These are phyloP conservation scores for Bellardia pandia DNA, from an alignment of 2,888 invertebrate species.

Conservation along the genomic window DNA sequence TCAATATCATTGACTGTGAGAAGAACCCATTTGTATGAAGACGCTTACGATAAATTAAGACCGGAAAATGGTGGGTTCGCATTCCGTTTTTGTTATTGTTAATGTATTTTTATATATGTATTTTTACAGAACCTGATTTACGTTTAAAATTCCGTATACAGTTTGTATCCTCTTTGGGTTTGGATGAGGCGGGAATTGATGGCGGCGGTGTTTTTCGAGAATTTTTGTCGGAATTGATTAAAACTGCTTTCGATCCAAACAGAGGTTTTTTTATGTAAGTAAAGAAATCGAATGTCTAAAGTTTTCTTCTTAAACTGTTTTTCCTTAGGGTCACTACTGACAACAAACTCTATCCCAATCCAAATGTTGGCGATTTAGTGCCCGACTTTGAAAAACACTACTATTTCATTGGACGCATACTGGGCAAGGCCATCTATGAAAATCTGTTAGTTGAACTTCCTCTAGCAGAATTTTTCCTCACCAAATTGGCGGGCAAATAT, in stretches of 20 bases:
- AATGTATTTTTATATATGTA: conserved; percentile 81
- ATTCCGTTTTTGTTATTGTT: background rate
- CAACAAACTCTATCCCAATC: conserved; percentile 97
- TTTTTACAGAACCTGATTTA: conserved; percentile 91
- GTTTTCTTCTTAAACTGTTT: background rate
- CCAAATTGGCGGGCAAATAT: conserved; percentile 91
- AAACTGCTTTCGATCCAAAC: conserved; percentile 98
- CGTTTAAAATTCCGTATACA: conserved; percentile 94
- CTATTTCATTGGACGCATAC: conserved; percentile 96
- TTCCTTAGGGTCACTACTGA: conserved; percentile 90
- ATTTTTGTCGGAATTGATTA: conserved; percentile 96
- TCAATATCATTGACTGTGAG: conserved; percentile 91
- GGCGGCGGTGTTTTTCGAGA: conserved; percentile 98
- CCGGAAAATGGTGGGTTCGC: conserved; percentile 91
- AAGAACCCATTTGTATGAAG: conserved; percentile 98
- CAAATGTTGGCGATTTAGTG: conserved; percentile 93
- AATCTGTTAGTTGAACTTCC: conserved; percentile 97
- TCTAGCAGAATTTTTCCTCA: conserved; percentile 97
- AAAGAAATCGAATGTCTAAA: background rate
- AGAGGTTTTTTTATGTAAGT: conserved; percentile 92
- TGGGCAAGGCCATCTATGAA: conserved; percentile 98
- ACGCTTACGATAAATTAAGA: conserved; percentile 97
- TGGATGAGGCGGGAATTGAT: conserved; percentile 98
- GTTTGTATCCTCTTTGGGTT: conserved; percentile 94
- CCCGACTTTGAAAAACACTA: conserved; percentile 95